phyloP scores from a whole-genome alignment of 2,888 invertebrate genomes.

The Macropis europaea region DNA sequence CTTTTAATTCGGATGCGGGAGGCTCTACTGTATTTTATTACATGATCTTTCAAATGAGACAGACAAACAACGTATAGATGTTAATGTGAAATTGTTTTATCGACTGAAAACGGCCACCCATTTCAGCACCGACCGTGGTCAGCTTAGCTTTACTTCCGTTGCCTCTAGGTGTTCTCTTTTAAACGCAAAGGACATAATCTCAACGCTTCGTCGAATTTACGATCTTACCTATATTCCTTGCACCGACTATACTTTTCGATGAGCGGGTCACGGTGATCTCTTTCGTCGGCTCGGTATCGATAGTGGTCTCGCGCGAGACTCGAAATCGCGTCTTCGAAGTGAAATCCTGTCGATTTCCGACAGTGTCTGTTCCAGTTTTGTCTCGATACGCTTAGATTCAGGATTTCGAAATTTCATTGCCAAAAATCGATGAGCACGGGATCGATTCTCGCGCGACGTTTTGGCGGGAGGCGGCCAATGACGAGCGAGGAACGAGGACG shows the following conservation, averaged over 20 bases:
- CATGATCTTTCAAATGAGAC: too few species aligned
- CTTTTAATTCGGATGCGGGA: too few species aligned
- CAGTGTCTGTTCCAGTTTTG: not conserved
- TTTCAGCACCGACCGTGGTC: too few species aligned
- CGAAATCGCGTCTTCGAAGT: not conserved
- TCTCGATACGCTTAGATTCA: not conserved
- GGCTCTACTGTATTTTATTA: too few species aligned
- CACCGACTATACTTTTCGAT: slow-evolving; percentile 17
- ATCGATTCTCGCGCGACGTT: not conserved
- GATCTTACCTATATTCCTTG: too few species aligned
- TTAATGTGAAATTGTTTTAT: too few species aligned
- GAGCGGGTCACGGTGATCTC: not conserved
- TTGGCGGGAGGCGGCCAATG: not conserved
- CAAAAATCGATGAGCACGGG: not conserved
- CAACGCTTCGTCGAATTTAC: too few species aligned
- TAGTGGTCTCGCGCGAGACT: not conserved
- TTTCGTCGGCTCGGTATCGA: slow-evolving; percentile 11
- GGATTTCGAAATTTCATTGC: not conserved
- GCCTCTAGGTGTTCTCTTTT: too few species aligned
- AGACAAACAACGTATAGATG: too few species aligned
- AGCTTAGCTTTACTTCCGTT: too few species aligned
- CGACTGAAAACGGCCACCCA: too few species aligned
- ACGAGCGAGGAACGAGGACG: slow-evolving; percentile 19
- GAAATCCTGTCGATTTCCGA: not conserved
- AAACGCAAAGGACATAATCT: too few species aligned